Base-by-base conservation (phyloP, 2,113 vertebrate genomes). In the Kryptolebias marmoratus region DNA sequence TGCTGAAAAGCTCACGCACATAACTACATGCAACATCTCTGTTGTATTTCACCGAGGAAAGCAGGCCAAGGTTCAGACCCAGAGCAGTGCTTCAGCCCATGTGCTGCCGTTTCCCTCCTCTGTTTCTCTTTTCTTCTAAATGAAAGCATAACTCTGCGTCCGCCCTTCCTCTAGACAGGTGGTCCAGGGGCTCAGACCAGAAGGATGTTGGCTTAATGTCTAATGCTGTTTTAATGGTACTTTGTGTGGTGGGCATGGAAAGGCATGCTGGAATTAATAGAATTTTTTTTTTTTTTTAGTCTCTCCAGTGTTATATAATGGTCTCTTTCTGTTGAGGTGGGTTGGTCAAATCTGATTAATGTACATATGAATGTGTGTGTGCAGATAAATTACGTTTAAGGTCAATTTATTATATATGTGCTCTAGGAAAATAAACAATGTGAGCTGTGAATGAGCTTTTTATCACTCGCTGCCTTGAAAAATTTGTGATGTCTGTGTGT, bases 161-260 rank as follows among this genome's bases (percentile, higher is more conserved):
- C 81, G 71, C 71, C 69, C 72, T 84, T 81, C 85, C 76, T 85
- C 76, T 68, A 86, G 77, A 83, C 81, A 87, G 85, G 87, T 90
- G 88, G 88, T 87, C 81, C 36, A 1, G 66, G 59, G 80, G 68
- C 79, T 85, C 72, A 81, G 77, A 84, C 82, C 66, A 78, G 71
- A 56, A 55, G 68, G 79, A 81, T 78, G 81, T 82, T 89, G 83
- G 86, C 89, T 87, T 80, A 77, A 75, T 27, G 39, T 81, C 71
- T 91, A 84, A 90, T 89, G 79, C 82, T 75, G 73, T 79, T 87
- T 87, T 86, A 89, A 80, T 86, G 76, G 82, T 70, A 45, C 77
- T 72, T 77, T 75, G 79, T 81, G 79, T 81, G 68, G 64, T 59
- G 71, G 69, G 55, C 22, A 57, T 63, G 77, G 74, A 68, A 68